Percentiles rank a stretch among this genome's conserved stretches.
phyloP scores from a whole-genome alignment of 2,797 vertebrate species.

The Selene dorsalis region DNA sequence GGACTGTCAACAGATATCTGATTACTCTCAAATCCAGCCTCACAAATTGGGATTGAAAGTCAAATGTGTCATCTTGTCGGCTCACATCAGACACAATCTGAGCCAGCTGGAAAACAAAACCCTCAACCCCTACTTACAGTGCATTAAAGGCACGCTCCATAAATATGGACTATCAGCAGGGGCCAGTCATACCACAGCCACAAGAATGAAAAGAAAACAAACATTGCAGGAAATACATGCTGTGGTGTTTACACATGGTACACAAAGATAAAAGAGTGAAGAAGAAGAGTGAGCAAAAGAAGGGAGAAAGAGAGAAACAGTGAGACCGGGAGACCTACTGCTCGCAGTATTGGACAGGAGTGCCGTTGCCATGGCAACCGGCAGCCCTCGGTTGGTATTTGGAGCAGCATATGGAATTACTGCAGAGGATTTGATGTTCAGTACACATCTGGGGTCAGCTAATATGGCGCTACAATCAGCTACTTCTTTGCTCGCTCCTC shows the following conservation, averaged over 20 bases:
- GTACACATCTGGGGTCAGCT: conserved; percentile 86
- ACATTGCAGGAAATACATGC: conserved; percentile 45
- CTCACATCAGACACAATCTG: conserved; percentile 49
- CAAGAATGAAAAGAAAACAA: conserved; percentile 19
- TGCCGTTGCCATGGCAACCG: conserved; percentile 86
- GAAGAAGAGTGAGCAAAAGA: conserved; percentile 37
- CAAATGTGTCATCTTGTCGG: conserved; percentile 58
- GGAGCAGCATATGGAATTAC: conserved; percentile 86
- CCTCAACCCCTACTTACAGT: conserved; percentile 33
- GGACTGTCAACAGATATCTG: conserved; percentile 49
- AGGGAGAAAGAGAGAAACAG: conserved; percentile 38
- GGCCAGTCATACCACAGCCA: conserved; percentile 8
- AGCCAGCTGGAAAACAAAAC: conserved; percentile 37
- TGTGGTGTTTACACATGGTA: conserved; percentile 58
- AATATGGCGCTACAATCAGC: conserved; percentile 74
- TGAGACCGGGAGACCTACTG: conserved; percentile 71
- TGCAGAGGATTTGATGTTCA: conserved; percentile 86
- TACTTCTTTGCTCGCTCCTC: conserved; percentile 47
- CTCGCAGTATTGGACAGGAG: conserved; percentile 85
- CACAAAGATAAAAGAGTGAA: conserved; percentile 47
- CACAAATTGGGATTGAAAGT: conserved; percentile 59
- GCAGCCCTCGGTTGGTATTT: conserved; percentile 85
- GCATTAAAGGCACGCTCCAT: conserved; percentile 41
- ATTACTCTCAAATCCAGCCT: conserved; percentile 53
- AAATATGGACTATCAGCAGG: conserved; percentile 44